Evolutionary conservation across 2,888 invertebrate species (phyloP), one percentile per base, ranked within the genome.

Genomic region (Ischnus inquisitorius): DNA sequence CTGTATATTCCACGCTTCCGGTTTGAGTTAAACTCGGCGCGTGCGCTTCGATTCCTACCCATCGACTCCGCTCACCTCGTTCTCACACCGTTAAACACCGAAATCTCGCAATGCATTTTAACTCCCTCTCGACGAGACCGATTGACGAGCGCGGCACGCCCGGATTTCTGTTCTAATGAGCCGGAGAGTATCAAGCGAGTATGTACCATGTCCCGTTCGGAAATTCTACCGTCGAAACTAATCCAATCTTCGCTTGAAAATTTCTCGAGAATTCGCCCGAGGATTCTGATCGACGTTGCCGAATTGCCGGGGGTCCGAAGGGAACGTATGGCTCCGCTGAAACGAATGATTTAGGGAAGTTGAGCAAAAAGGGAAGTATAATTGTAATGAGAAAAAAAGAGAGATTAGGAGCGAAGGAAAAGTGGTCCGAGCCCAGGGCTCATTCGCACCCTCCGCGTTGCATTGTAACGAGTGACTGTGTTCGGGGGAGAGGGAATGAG

Each of bases 1-100:
- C 64, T 43, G 72, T 57, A 14, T 48, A 82, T 72, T 74, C 88
- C 88, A 87, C 88, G 88, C 88, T 86, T 90, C 88, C 89, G 88
- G 89, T 87, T 88, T 87, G 88, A 87, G 88, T 88, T 90, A 86
- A 54, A 60, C 48, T 34, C 34, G 8, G 67, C 82, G 57, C 62
- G 10, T 64, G 43, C 48, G 81, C 77, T 79, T 83, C 51, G 34
- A 41, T 12, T 19, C 6, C 16, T 48, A 28, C 25, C 54, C 62
- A 60, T 71, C 62, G 60, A 65, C 79, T 79, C 72, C 25, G 75
- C 67, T 60, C 19, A 76, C 6, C 14, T 12, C n/a, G 74, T 10
- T 25, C 57, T 41, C 72, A 62, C 51, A 67, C 69, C 28, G 39
- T 6, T 34, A 72, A 46, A 19, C 75, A 22, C 76, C 72, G 77